Evolutionary conservation across 2,113 vertebrate genomes (phyloP), one percentile per base, ranked within the genome.

Genomic region (Anser brachyrhynchus): DNA sequence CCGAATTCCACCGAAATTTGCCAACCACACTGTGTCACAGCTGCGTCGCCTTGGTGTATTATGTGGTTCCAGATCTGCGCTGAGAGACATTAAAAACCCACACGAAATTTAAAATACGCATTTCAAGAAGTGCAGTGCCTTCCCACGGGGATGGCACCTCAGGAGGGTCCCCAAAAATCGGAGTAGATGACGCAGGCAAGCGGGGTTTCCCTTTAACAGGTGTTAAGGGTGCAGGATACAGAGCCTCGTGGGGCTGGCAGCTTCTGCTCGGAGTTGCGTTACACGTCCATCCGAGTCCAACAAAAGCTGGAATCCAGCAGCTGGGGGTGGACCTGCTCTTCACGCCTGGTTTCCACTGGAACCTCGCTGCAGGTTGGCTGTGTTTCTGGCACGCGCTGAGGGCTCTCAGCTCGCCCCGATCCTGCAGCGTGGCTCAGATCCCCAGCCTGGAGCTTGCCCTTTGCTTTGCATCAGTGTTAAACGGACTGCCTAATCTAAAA

Each of bases 171-270:
- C 43, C 15, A 10, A 35, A 69, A 41, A 8, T 17, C 19, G 23
- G 62, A 33, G 4, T 3, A 2, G 0, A 10, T 52, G 31, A 22
- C 11, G 10, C 2, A 28, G 59, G 35, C 11, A 8, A 51, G 49
- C 11, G 11, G 21, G 22, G 6, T 51, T 51, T 51, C 49, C 22
- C 22, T 25, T 51, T 23, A 51, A 25, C 49, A 51, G 22, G 49
- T 51, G 49, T 25, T 51, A 51, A 25, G 49, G 49, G 49, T 51
- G 23, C 22, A 7, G 11, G 22, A 12, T 62, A 16, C 33, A 2
- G 19, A 26, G 67, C 0, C 0, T 46, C 29, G 62, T 0, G 2
- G 51, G 51, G 5, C 0, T 44, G 66, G 64, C 66, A 55, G 67
- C 21, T 13, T 18, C 16, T 9, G n/a, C 84, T 91, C 46, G n/a